A percentile compares a stretch with the other conserved stretches of the same genome.
phyloP scores from a whole-genome alignment of 2,888 invertebrate genomes.

The Piscicola geometra region DNA sequence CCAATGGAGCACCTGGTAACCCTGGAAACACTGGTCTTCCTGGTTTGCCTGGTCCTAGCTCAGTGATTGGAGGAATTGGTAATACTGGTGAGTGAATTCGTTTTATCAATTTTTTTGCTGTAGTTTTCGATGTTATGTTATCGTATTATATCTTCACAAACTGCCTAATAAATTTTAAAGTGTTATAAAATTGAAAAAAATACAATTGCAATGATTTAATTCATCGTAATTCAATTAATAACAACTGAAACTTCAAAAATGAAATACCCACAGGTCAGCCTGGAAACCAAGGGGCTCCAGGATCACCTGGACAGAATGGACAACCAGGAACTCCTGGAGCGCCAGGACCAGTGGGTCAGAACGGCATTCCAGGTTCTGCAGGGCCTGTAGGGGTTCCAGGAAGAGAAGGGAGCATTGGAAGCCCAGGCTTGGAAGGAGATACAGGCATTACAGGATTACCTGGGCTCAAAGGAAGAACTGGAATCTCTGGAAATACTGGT shows the following conservation, averaged over 20 bases:
- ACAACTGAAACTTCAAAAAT: conserved; percentile 32
- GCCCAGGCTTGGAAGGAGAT: conserved; percentile 27
- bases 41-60: conserved; percentile 4
- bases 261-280: conserved; percentile 12
- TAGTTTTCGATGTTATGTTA: too few relatives aligned
- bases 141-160: too few relatives aligned
- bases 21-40: conserved; percentile 25
- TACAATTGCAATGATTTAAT: too few relatives aligned
- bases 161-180: too few relatives aligned
- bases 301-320: conserved; percentile 21
- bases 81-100: background rate
- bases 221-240: too few relatives aligned
- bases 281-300: conserved; percentile 35
- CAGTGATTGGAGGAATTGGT: background rate
- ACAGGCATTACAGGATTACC: conserved; percentile 29
- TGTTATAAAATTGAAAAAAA: too few relatives aligned
- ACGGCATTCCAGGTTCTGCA: conserved; percentile 29
- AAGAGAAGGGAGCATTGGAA: conserved; percentile 30
- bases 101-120: background rate
- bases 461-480: conserved; percentile 35
- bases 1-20: conserved; percentile 32
- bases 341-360: background rate
- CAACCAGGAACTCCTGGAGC: conserved; percentile 10
- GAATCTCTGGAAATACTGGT: conserved; percentile 35
- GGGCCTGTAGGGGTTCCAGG: conserved; percentile 33